Percentiles rank a stretch among this genome's conserved stretches.
These are phyloP conservation scores for Artibeus jamaicensis DNA, from an alignment of 2,797 vertebrate species.

Conservation along the genomic window DNA sequence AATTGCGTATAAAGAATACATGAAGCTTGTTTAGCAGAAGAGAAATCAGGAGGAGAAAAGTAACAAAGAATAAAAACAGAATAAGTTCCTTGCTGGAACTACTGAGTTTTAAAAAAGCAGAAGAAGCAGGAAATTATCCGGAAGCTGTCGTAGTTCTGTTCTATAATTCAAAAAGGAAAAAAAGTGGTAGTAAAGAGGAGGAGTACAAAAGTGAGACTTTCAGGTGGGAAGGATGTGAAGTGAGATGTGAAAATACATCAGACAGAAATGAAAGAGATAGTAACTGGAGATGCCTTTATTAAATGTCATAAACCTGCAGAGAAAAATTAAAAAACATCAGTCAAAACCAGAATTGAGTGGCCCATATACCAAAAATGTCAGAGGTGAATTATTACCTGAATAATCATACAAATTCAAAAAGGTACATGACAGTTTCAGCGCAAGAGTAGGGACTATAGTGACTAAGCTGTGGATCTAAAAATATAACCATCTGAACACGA, in stretches of 20 bases:
- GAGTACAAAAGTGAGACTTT: not conserved
- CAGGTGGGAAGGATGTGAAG: not conserved
- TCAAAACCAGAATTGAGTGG: not conserved
- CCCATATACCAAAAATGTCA: not conserved
- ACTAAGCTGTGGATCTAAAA: not conserved
- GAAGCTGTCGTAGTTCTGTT: not conserved
- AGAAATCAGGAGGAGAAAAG: not conserved
- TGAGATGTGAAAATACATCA: not conserved
- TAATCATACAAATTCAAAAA: not conserved
- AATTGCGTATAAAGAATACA: not conserved
- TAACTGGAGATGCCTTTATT: not conserved
- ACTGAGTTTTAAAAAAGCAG: not conserved
- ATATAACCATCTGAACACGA: not conserved
- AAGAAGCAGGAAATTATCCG: not conserved
- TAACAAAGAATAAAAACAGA: not conserved
- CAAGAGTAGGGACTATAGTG: not conserved
- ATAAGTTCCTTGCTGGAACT: not conserved
- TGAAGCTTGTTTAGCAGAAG: not conserved
- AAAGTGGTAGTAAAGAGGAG: not conserved
- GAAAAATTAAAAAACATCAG: not conserved
- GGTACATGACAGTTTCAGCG: not conserved
- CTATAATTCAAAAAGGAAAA: not conserved
- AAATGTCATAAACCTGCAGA: not conserved
- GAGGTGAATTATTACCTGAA: not conserved
- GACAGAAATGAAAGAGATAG: not conserved